A percentile compares a stretch with the other conserved stretches of the same genome.
phyloP scores from a whole-genome alignment of 2,888 invertebrate species.

The Synanthedon formicaeformis region DNA sequence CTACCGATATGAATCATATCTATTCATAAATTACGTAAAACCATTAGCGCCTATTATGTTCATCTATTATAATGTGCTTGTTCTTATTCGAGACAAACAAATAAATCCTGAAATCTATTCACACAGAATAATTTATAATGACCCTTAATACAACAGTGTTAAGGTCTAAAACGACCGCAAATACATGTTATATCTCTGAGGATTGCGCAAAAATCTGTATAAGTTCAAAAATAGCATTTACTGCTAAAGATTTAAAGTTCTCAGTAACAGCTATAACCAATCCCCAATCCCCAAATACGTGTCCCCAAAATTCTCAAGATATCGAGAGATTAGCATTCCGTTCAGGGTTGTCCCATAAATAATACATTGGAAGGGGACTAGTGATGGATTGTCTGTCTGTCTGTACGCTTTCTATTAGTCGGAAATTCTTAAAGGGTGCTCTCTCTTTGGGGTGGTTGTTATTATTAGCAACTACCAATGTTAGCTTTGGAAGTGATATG shows the following conservation, averaged over 20 bases:
- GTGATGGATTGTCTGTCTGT: constrained; percentile 66
- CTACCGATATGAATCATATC: no score
- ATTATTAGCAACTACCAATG: constrained; percentile 57
- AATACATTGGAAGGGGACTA: constrained; percentile 60
- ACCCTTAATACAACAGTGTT: constrained; percentile 10
- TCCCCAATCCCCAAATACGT: constrained; percentile 11
- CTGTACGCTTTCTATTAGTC: constrained; percentile 67
- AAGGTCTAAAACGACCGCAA: constrained; percentile 19
- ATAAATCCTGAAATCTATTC: constrained; percentile 46
- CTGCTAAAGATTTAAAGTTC: constrained; percentile 19
- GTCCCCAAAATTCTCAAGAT: constrained; percentile 63
- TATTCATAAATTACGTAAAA: no score
- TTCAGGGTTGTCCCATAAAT: constrained; percentile 62
- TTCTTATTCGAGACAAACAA: constrained; percentile 60
- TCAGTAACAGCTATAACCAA: neutral
- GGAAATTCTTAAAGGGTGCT: constrained; percentile 66
- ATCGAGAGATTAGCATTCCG: constrained; percentile 67
- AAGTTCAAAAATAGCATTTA: constrained; percentile 22
- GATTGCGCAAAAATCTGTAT: constrained; percentile 10
- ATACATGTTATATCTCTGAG: constrained; percentile 6
- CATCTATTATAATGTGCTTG: constrained; percentile 46
- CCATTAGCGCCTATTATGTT: constrained; percentile 38
- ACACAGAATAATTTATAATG: constrained; percentile 9
- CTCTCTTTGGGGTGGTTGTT: constrained; percentile 42
- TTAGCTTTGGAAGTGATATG: constrained; percentile 54